Conservation (phyloP, 2,113 vertebrate species). For the Muscicapa adusta region DNA sequence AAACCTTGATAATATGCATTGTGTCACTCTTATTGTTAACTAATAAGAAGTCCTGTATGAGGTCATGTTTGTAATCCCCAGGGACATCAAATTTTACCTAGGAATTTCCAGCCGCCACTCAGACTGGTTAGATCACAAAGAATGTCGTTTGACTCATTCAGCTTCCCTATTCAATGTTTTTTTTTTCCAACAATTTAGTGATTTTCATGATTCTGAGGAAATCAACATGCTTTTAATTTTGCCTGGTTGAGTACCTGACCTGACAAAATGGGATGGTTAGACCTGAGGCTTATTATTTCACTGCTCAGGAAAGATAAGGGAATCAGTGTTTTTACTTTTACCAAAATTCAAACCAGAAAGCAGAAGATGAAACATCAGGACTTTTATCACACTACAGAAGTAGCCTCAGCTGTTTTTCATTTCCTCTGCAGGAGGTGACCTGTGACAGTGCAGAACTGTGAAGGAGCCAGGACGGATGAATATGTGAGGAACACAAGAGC, state of each 20-base stretch:
- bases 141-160: background rate
- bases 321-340: background rate
- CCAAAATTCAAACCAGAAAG: background rate
- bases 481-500: background rate
- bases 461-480: background rate
- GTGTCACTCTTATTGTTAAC: background rate
- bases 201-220: background rate
- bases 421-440: background rate
- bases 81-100: background rate
- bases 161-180: background rate
- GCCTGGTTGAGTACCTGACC: background rate
- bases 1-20: background rate
- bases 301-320: background rate
- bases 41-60: background rate
- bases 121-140: background rate
- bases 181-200: background rate
- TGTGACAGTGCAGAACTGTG: background rate
- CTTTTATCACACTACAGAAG: background rate
- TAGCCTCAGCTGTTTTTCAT: background rate
- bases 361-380: background rate
- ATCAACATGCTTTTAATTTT: background rate
- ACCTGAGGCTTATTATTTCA: background rate
- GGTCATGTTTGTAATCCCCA: background rate
- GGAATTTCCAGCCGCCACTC: background rate
- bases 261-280: accelerated